Evolutionary conservation across 2,888 invertebrate species (phyloP), one percentile per base, ranked within the genome.

Genomic region (Psylliodes chrysocephalus): DNA sequence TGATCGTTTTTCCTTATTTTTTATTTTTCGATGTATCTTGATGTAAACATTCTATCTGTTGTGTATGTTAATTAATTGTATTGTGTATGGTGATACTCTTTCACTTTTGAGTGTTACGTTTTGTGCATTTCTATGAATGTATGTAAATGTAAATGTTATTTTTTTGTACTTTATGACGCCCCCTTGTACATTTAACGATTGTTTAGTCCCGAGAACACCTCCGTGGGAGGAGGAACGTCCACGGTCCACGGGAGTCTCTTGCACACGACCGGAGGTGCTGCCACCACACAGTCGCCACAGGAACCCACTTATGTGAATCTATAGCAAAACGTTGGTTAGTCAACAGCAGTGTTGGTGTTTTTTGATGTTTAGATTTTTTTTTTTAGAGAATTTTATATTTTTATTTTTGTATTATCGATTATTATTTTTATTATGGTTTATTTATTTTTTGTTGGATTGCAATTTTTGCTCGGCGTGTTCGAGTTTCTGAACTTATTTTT

Each of bases 291-390:
- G 81, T 88, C 89, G 75, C 90, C 91, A 69, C 94, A 93, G 86
- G 93, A 94, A 86, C 94, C 94, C 76, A 94, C 95, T 78, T 95
- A 95, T 87, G 95, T 94, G 85, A 94, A 94, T 90, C 93, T 94
- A 88, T 92, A 92, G 91, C 89, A 73, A 70, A 72, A 87, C 84
- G 77, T 75, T 78, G 81, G 82, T 82, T 82, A 82, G 82, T 82
- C 81, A 78, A 80, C 82, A 81, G 81, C 82, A 82, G 82, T 82
- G 82, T 82, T 78, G 77, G 76, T 78, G 78, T 77, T 76, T 52
- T n/a, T 71, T 70, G 57, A 68, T 72, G 71, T 71, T 76, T 49
- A 69, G 69, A 61, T 73, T 68, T 65, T 14, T 63, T 64, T 55
- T 60, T 55, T 60, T 67, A 10, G 15, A 67, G 59, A 51, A 14